Evolutionary conservation across 2,888 invertebrate genomes (phyloP).

Genomic region (Pyralis farinalis): DNA sequence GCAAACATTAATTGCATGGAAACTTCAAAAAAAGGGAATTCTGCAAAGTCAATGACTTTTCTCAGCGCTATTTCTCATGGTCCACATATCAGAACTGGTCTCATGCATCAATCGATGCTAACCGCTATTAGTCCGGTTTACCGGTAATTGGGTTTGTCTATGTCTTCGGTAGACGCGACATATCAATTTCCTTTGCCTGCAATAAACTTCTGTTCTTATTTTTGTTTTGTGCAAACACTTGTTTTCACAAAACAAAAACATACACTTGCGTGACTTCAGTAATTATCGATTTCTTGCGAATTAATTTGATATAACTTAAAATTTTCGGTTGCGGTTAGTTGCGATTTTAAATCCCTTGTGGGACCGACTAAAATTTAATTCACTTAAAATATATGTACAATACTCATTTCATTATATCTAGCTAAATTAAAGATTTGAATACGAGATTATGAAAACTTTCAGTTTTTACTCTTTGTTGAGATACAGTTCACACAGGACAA

Average conservation of each 20-base stretch:
- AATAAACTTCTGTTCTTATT: too few species aligned
- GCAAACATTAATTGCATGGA: not conserved
- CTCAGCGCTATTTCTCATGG: conserved; percentile 34
- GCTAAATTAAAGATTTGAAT: not conserved
- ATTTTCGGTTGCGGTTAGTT: too few species aligned
- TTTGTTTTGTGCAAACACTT: too few species aligned
- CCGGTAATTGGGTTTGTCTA: conserved; percentile 14
- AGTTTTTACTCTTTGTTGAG: not conserved
- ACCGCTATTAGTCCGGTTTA: conserved; percentile 15
- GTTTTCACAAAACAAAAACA: too few species aligned
- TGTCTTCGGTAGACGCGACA: not conserved
- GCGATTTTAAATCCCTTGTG: too few species aligned
- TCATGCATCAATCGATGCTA: conserved; percentile 9
- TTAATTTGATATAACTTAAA: too few species aligned
- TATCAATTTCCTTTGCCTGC: too few species aligned
- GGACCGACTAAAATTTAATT: too few species aligned
- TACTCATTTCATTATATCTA: too few species aligned
- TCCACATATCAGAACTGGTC: conserved; percentile 27
- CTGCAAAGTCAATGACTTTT: conserved; percentile 20
- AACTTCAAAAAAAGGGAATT: not conserved
- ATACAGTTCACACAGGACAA: not conserved
- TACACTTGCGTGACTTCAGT: too few species aligned
- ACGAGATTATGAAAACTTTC: not conserved
- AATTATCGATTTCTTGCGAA: too few species aligned
- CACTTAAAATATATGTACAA: too few species aligned